A percentile compares a stretch with the other conserved stretches of the same genome.
Conservation (phyloP, 2,888 invertebrate genomes). For the Parascotia fuliginaria region DNA sequence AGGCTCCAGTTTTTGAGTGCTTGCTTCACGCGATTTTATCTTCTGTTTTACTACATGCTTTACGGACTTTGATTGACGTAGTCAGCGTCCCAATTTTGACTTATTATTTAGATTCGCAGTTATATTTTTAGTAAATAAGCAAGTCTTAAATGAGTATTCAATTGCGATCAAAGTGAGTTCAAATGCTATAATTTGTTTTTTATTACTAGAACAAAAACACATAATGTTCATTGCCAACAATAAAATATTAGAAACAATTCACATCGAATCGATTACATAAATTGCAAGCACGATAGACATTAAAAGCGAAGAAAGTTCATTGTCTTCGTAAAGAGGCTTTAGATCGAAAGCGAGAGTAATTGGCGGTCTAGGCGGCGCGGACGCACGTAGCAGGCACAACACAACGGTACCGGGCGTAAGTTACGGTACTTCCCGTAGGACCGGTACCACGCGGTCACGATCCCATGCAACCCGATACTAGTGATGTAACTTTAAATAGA, state of each 20-base stretch:
- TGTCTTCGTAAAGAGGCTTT: slow-evolving; percentile 64
- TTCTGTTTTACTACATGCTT: slow-evolving; percentile 50
- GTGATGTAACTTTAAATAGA: slow-evolving; percentile 30
- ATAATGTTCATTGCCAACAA: background rate
- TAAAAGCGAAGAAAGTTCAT: slow-evolving; percentile 62
- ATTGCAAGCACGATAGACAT: slow-evolving; percentile 37
- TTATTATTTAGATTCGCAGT: slow-evolving; percentile 17
- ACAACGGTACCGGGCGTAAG: slow-evolving; percentile 72
- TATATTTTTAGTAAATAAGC: no score
- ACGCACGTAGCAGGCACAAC: slow-evolving; percentile 46
- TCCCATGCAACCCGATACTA: slow-evolving; percentile 32
- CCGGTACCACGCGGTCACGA: slow-evolving; percentile 31
- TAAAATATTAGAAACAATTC: slow-evolving; percentile 20
- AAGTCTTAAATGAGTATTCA: slow-evolving; percentile 16
- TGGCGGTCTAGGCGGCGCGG: slow-evolving; percentile 49
- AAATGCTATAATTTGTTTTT: no score
- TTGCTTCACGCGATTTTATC: slow-evolving; percentile 69
- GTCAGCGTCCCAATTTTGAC: slow-evolving; percentile 19
- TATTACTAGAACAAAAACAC: background rate
- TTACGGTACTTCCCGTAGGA: slow-evolving; percentile 72
- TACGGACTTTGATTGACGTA: slow-evolving; percentile 52
- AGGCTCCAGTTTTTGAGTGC: slow-evolving; percentile 76
- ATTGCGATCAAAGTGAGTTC: no score
- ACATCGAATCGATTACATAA: slow-evolving; percentile 29
- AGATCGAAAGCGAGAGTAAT: slow-evolving; percentile 79